Base-by-base conservation (phyloP, 2,113 vertebrate species). In the Piaya cayana region DNA sequence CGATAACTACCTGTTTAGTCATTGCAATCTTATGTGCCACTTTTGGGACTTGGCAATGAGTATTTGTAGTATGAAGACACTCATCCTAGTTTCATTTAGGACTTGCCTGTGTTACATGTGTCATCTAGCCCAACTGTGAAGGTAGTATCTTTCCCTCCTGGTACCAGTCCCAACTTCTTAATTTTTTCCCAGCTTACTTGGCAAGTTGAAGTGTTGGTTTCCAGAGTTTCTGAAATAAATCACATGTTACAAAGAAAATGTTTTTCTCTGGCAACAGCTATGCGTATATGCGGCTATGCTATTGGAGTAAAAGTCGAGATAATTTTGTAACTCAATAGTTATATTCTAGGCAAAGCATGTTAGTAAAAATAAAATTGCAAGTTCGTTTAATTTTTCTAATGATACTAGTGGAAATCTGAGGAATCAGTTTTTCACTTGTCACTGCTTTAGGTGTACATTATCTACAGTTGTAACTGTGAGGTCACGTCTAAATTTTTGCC, bases 341-440 rank as follows among this genome's bases (percentile, higher is more conserved):
- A 11, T 16, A 75, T 92, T 91, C 56, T 80, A 88, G 69, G 23
- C 32, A 68, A 80, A 71, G 53, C 47, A 45, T 37, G 5, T 49
- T 74, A 43, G 59, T 56, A 5, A 56, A 80, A 93, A 67, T 63
- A 78, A 72, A 56, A 37, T 27, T 67, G 7, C n/a, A 55, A 6
- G 15, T 72, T 91, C 62, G 5, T 90, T 69, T 23, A 67, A 22
- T 81, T 89, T 81, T 68, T 74, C 15, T n/a, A 43, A 15, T 74
- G 71, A 86, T 76, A 59, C 37, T 42, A 59, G 43, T 65, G 34
- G 59, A 16, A 4, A 76, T 60, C 69, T 87, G 43, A 90, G 56
- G 64, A 90, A 56, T 36, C 32, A 93, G 67, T 86, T 82, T 82
- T 95, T 93, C 58, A 53, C 56, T 94, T 86, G 32, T 78, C 60